A percentile compares a stretch with the other conserved stretches of the same genome.
Evolutionary conservation across 2,113 vertebrate genomes (phyloP).

Genomic region (Calidris pygmaea): DNA sequence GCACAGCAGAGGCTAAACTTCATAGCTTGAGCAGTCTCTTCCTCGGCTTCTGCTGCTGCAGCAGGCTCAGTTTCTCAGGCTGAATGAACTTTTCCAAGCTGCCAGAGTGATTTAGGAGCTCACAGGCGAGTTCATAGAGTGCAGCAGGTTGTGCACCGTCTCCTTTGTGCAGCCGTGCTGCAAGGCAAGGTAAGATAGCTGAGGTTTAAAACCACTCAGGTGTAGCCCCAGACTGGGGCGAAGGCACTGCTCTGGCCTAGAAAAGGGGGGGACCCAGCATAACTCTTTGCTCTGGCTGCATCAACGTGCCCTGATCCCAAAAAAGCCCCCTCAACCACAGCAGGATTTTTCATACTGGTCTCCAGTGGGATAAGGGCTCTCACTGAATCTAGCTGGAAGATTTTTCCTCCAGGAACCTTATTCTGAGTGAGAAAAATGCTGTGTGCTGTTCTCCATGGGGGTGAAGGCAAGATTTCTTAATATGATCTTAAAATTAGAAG

Average conservation of each 20-base stretch:
- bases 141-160: background rate
- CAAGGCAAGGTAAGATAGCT: background rate
- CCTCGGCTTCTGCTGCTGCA: background rate
- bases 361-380: background rate
- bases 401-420: background rate
- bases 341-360: background rate
- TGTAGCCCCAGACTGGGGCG: background rate
- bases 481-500: background rate
- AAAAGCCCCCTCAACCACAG: background rate
- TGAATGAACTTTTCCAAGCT: background rate
- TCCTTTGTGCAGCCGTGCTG: background rate
- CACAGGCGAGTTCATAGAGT: background rate
- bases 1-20: background rate
- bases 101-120: constrained; percentile 30
- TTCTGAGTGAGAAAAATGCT: background rate
- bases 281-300: background rate
- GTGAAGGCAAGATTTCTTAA: background rate
- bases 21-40: background rate
- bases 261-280: background rate
- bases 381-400: background rate
- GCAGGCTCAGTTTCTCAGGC: background rate
- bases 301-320: background rate
- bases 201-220: background rate
- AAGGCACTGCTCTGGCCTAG: background rate
- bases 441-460: background rate